phyloP scores from a whole-genome alignment of 1,140 invertebrate species.

The Platorchestia sp. region DNA sequence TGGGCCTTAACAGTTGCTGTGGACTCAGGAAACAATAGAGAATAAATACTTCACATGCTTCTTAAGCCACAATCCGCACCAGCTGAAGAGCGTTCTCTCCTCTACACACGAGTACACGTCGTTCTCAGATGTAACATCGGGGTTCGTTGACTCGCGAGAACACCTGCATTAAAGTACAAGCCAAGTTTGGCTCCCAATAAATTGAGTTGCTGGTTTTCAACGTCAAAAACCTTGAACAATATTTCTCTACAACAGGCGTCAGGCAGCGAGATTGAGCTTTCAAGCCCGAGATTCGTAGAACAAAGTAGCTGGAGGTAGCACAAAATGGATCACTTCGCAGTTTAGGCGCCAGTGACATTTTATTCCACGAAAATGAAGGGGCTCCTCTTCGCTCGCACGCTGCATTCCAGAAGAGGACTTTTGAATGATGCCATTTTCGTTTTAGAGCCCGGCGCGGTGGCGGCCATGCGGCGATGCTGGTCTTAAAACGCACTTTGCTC shows the following conservation, averaged over 20 bases:
- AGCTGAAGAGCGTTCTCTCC: background rate
- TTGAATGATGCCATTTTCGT: constrained; percentile 8
- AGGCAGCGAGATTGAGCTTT: background rate
- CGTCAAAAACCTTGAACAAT: background rate
- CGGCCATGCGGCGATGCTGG: constrained; percentile 2
- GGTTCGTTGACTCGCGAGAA: background rate
- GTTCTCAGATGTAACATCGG: background rate
- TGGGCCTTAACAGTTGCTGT: constrained; percentile 6
- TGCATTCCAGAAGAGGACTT: background rate
- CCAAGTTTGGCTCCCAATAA: background rate
- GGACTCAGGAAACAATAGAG: background rate
- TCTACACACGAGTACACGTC: background rate
- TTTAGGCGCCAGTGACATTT: background rate
- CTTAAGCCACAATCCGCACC: background rate
- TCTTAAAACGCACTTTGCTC: background rate
- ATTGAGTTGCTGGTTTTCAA: background rate
- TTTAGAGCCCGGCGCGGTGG: background rate
- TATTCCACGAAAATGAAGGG: background rate
- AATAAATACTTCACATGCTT: constrained; percentile 10
- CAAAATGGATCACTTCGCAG: background rate
- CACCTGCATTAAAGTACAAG: background rate
- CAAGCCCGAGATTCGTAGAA: background rate
- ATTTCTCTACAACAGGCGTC: background rate
- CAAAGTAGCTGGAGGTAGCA: background rate
- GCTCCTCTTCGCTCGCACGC: background rate